Conservation (phyloP, 1,140 invertebrate genomes). For the Magallana gigas region DNA sequence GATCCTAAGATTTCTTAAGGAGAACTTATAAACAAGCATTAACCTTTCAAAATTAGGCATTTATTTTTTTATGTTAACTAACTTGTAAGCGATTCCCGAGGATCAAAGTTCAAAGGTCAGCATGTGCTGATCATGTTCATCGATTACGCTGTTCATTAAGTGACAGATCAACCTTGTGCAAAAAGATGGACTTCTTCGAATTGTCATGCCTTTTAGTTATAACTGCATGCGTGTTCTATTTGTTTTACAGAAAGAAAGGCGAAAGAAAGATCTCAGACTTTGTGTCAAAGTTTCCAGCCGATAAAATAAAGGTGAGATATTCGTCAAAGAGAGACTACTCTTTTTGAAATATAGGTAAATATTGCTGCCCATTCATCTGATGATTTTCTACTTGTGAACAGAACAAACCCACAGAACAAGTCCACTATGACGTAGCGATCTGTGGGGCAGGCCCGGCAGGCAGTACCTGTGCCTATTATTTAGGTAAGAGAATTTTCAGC, state of each 20-base stretch:
- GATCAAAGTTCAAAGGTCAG: constrained; percentile 13
- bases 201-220: constrained; percentile 22
- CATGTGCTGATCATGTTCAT: neutral
- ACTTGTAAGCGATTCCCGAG: neutral
- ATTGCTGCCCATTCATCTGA: no score
- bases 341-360: neutral
- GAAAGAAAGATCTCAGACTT: constrained; percentile 54
- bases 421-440: constrained; percentile 72
- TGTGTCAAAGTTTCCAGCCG: constrained; percentile 60
- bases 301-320: constrained; percentile 61
- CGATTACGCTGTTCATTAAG: neutral
- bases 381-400: neutral
- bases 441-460: constrained; percentile 72
- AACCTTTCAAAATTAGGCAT: no score
- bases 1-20: no score
- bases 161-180: no score
- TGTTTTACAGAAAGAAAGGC: constrained; percentile 41
- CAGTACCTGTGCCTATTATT: constrained; percentile 70
- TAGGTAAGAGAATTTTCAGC: constrained; percentile 58
- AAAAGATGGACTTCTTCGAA: neutral
- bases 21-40: no score
- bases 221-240: constrained; percentile 25
- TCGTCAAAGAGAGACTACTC: neutral
- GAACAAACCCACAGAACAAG: constrained; percentile 42
- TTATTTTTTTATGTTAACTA: no score